phyloP scores from a whole-genome alignment of 1,140 invertebrate species.

The Chlorops oryzae region DNA sequence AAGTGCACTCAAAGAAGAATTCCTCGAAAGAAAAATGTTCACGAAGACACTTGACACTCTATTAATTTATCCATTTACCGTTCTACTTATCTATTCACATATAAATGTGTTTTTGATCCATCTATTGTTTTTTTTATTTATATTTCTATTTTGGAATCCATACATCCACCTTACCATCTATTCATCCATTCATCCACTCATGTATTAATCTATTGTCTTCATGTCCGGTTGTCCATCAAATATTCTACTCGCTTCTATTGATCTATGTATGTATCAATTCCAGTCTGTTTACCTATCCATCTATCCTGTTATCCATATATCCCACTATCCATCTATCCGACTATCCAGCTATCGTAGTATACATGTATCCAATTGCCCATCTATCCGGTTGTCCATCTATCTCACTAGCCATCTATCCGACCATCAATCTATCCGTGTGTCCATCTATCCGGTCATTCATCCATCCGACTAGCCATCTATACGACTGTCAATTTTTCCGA shows the following conservation, averaged over 20 bases:
- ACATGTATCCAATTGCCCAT: not conserved
- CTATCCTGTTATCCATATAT: not conserved
- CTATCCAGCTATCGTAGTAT: not conserved
- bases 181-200: no score
- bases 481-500: not conserved
- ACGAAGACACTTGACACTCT: no score
- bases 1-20: no score
- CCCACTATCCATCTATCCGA: not conserved
- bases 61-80: no score
- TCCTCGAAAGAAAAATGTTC: no score
- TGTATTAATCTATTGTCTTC: no score
- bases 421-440: not conserved
- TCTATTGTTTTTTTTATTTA: not conserved
- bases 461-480: not conserved
- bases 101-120: no score
- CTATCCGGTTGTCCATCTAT: not conserved
- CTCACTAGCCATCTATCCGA: not conserved
- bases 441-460: not conserved
- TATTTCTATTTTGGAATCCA: not conserved
- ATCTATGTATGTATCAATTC: not conserved
- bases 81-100: no score
- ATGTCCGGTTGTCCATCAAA: not conserved
- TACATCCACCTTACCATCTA: no score
- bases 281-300: not conserved
- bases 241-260: not conserved